Base-by-base conservation (phyloP, 2,113 vertebrate species). In the Ancistrus triradiatus region DNA sequence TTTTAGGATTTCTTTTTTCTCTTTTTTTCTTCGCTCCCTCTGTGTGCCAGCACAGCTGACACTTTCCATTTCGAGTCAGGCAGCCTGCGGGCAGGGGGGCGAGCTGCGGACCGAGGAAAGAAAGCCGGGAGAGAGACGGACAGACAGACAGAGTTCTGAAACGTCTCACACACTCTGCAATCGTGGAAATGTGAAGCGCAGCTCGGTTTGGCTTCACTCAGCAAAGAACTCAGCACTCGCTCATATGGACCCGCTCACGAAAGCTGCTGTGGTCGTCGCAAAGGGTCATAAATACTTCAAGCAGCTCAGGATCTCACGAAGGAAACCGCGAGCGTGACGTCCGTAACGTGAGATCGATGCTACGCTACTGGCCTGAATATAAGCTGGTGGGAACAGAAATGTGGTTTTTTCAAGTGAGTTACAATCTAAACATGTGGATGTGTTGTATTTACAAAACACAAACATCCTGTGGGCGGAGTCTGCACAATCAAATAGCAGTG, bases 61-160 rank as follows among this genome's bases (percentile, higher is more conserved):
- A 76, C 68, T 1, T 47, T 48, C 46, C 63, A 82, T 83, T 88
- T 89, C 77, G 89, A 91, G 78, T 87, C 83, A 81, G 88, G 84
- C 81, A 83, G 80, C 78, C 77, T 72, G 70, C 37, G 28, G 79
- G 55, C 43, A 79, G 80, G 38, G 80, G 38, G 74, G 60, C 35
- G 21, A 27, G 40, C 44, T 48, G 56, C 59, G 59, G 33, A 70
- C 50, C 27, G 18, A 21, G 35, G 46, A 28, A 21, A 35, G 55
- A 66, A 66, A 57, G 13, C 42, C 40, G 24, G 42, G 42, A 51
- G 35, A 53, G 15, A 19, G 28, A 56, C 18, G 21, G 5, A 47
- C 7, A 47, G 44, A 49, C 19, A 44, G 38, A 44, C 4, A 59
- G 56, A 49, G 19, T 56, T 66, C 31, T 15, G 19, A 38, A 58